phyloP scores from a whole-genome alignment of 2,797 vertebrate genomes.

The Platyrinchus mystaceus region DNA sequence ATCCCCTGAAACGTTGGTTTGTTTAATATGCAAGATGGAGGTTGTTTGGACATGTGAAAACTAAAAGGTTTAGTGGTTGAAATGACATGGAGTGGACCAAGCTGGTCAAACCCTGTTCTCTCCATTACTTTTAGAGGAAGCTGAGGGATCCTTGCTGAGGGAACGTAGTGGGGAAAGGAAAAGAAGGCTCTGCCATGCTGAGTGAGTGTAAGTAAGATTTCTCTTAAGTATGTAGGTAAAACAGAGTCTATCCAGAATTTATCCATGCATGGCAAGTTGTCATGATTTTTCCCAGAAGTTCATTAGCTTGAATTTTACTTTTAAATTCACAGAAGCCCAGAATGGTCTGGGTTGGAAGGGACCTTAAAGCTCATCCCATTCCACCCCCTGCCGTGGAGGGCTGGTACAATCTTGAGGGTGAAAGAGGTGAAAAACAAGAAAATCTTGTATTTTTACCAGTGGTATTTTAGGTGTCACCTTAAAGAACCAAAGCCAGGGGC shows the following conservation, averaged over 20 bases:
- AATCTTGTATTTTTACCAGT: not conserved
- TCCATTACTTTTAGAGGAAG: constrained; percentile 37
- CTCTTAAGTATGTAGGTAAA: not conserved
- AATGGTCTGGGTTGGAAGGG: not conserved
- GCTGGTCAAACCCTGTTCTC: constrained; percentile 40
- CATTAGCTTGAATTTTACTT: not conserved
- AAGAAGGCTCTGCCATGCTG: constrained; percentile 35
- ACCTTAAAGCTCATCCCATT: not conserved
- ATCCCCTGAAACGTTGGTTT: not conserved
- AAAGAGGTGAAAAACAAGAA: not conserved
- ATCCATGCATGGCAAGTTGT: not conserved
- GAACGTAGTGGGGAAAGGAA: constrained; percentile 34
- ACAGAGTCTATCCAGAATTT: not conserved
- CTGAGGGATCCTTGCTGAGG: constrained; percentile 34
- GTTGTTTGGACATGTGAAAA: not conserved
- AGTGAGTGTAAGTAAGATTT: constrained; percentile 26
- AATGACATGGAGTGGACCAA: not conserved
- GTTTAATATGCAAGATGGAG: not conserved
- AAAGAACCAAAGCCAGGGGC: not conserved
- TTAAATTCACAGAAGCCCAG: rapidly evolving
- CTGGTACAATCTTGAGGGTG: rapidly evolving
- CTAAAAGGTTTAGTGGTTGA: not conserved
- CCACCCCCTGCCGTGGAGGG: not conserved
- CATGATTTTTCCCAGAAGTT: not conserved
- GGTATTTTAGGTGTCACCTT: not conserved